A percentile compares a stretch with the other conserved stretches of the same genome.
Conservation (phyloP, 2,797 vertebrate genomes). For the Sebastes hubbsi region DNA sequence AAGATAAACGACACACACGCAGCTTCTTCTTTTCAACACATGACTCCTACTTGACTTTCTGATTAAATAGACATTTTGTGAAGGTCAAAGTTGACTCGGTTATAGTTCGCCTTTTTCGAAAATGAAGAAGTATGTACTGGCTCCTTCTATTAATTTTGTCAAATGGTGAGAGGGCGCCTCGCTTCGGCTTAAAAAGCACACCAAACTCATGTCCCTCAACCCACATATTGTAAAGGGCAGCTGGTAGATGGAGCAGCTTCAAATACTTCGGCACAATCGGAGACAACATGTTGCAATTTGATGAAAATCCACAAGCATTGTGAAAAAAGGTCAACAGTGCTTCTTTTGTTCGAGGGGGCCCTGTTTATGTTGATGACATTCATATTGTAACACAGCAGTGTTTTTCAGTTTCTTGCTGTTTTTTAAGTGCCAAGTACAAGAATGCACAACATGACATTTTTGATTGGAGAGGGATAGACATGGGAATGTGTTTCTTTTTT, state of each 20-base stretch:
- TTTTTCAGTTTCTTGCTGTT: not conserved
- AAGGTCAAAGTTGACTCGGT: not conserved
- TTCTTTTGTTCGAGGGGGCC: not conserved
- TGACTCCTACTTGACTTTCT: not conserved
- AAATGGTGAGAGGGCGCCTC: not conserved
- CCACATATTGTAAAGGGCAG: slow-evolving; percentile 23
- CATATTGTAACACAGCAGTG: not conserved
- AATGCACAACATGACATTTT: not conserved
- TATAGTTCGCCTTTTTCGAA: not conserved
- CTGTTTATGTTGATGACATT: slow-evolving; percentile 1
- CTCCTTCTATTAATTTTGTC: not conserved
- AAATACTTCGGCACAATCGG: slow-evolving; percentile 7
- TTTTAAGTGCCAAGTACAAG: not conserved
- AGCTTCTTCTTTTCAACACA: not conserved
- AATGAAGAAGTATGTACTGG: slow-evolving; percentile 1
- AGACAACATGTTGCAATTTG: not conserved
- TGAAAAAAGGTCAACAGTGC: slow-evolving; percentile 26
- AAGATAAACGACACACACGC: not conserved
- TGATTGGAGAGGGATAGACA: not conserved
- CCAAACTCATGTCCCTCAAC: not conserved
- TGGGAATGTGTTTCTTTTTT: not conserved
- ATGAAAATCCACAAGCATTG: slow-evolving; percentile 12
- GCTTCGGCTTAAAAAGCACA: not conserved
- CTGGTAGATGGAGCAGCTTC: not conserved
- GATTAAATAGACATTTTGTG: not conserved